A percentile compares a stretch with the other conserved stretches of the same genome.
Conservation (phyloP, 2,888 invertebrate genomes). For the Lydus trimaculatus region DNA sequence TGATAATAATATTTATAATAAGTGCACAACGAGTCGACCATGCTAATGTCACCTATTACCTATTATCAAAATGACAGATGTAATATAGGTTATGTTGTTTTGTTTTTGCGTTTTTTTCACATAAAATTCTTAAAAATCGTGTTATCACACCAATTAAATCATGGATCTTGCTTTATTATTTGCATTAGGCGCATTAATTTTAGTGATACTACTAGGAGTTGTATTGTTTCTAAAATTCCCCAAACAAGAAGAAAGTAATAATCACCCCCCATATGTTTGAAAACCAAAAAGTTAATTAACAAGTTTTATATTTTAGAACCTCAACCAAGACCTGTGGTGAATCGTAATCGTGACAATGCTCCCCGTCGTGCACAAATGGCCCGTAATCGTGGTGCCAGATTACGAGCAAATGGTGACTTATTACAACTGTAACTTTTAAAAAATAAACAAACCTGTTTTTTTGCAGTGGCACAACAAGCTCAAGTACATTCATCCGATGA, state of each 20-base stretch:
- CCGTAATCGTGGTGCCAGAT: conserved; percentile 73
- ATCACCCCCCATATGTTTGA: conserved; percentile 3
- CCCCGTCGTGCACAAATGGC: conserved; percentile 76
- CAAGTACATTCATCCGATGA: conserved; percentile 57
- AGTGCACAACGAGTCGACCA: not conserved
- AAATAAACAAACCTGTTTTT: too few species aligned
- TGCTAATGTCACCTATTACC: not conserved
- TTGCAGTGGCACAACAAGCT: conserved; percentile 48
- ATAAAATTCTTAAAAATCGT: not conserved
- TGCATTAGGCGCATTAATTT: conserved; percentile 57
- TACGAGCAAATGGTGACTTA: conserved; percentile 66
- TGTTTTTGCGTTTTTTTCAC: not conserved
- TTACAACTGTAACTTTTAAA: not conserved
- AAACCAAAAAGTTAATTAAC: not conserved
- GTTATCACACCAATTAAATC: not conserved
- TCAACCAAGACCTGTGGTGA: conserved; percentile 49
- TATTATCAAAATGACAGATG: not conserved
- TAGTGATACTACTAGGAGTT: conserved; percentile 57
- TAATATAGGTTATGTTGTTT: not conserved
- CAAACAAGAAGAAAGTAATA: conserved; percentile 34
- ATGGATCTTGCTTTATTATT: conserved; percentile 62
- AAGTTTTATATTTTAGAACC: conserved; percentile 31
- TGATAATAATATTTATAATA: not conserved
- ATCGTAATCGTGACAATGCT: conserved; percentile 62
- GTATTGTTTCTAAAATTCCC: conserved; percentile 53